Evolutionary conservation across 1,140 invertebrate species (phyloP), one percentile per base, ranked within the genome.

Genomic region (Tetraneura akinire): DNA sequence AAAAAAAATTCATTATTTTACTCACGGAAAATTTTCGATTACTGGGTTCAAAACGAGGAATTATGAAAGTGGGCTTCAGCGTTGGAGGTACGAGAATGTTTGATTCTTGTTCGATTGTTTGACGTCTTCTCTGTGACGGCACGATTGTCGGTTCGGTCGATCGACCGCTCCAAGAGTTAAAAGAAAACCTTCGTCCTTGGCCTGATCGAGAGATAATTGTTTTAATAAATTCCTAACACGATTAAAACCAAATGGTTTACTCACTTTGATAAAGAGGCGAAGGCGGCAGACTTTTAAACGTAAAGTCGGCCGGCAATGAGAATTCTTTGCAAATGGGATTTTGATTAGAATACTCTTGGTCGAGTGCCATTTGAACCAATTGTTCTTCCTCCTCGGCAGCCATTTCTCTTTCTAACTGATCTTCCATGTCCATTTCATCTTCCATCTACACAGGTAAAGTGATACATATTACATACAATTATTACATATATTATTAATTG

Each of bases 351-450:
- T 86, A 84, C 82, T 86, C 85, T 51, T 85, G 85, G 80, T 88
- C 86, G 21, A 88, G 82, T 51, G 87, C 86, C 9, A 86, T 82
- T 16, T 87, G 86, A 81, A 90, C 85, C 83, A 88, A 90, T 74
- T 92, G 86, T 80, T 91, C 91, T 82, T 91, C 88, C 82, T 92
- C 90, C 66, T 89, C 88, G 82, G 90, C 89, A 5, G 89, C 89
- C 37, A 91, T 87, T 87, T 96, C 94, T 74, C 93, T 89, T 85
- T 96, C 94, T 14, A 96, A 86, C 83, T 96, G 93, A 47, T 91
- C 93, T 84, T 96, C 94, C 91, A 96, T 94, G 82, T 96, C 94
- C 76, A 94, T 89, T 86, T 96, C 94, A 85, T 96, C 94, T 86
- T 96, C 94, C 90, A 95, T 92, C 89, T 95, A 90, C 62, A 37